Percentiles rank a stretch among this genome's conserved stretches.
phyloP scores from a whole-genome alignment of 2,888 invertebrate species.

The Morpho helenor region DNA sequence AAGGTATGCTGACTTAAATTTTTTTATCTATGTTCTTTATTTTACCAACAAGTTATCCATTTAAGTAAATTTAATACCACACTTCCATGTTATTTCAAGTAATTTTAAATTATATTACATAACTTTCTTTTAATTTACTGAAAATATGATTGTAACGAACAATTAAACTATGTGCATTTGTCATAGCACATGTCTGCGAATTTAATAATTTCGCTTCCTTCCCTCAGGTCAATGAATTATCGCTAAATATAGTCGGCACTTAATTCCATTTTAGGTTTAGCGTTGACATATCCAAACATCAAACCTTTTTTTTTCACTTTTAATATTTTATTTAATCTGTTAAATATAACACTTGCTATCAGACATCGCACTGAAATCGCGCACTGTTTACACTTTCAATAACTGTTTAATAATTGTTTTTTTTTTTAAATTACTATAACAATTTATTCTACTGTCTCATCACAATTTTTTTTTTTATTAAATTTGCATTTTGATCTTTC shows the following conservation, averaged over 20 bases:
- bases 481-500: too few relatives aligned
- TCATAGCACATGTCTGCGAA: constrained; percentile 53
- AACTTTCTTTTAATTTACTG: background rate
- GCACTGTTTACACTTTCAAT: constrained; percentile 8
- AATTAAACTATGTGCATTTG: constrained; percentile 34
- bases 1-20: too few relatives aligned
- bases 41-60: too few relatives aligned
- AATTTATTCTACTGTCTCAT: constrained; percentile 11
- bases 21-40: too few relatives aligned
- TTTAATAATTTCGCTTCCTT: constrained; percentile 48
- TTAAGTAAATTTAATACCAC: too few relatives aligned
- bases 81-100: too few relatives aligned
- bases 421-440: too few relatives aligned
- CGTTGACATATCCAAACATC: background rate
- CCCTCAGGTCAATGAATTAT: constrained; percentile 58
- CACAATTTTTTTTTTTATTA: background rate
- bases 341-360: background rate
- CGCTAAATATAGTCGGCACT: constrained; percentile 28
- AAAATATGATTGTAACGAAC: constrained; percentile 22
- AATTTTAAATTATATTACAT: too few relatives aligned
- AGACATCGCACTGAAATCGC: constrained; percentile 3
- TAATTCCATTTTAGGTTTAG: constrained; percentile 11
- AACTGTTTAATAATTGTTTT: too few relatives aligned
- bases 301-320: background rate
- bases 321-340: background rate